Evolutionary conservation across 2,113 vertebrate species (phyloP).

Genomic region (Leiothrix lutea): DNA sequence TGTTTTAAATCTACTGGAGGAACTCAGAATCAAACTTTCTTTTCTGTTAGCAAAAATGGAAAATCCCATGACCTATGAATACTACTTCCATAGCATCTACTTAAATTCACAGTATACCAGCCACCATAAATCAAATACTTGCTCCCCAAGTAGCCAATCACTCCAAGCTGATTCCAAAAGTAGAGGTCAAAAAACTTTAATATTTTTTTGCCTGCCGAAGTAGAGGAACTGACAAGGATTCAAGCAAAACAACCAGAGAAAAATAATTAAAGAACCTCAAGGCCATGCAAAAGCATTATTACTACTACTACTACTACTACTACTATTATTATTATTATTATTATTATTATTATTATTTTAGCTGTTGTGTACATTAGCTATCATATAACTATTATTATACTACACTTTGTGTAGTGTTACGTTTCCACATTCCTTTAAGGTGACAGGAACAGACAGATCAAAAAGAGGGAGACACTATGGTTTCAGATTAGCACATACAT

Average conservation of each 20-base stretch:
- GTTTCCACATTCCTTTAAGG: background rate
- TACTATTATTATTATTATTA: background rate
- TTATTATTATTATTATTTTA: background rate
- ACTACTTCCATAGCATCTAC: background rate
- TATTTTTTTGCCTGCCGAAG: background rate
- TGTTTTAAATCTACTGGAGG: background rate
- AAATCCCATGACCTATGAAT: background rate
- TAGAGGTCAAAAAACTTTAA: background rate
- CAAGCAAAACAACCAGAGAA: background rate
- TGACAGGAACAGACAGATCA: background rate
- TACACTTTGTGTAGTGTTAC: background rate
- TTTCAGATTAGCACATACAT: background rate
- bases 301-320: too few species aligned
- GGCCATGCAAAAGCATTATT: background rate
- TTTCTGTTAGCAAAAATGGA: background rate
- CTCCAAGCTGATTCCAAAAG: background rate
- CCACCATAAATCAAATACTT: background rate
- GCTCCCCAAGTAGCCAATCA: accelerated
- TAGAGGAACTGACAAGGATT: background rate
- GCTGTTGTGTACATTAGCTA: background rate
- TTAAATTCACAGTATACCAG: background rate
- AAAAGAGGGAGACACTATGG: background rate
- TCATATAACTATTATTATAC: background rate
- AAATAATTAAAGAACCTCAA: background rate
- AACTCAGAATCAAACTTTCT: background rate